Conservation (phyloP, 92 coral and sea anemone species). For the Parazoanthus atlanticus region DNA sequence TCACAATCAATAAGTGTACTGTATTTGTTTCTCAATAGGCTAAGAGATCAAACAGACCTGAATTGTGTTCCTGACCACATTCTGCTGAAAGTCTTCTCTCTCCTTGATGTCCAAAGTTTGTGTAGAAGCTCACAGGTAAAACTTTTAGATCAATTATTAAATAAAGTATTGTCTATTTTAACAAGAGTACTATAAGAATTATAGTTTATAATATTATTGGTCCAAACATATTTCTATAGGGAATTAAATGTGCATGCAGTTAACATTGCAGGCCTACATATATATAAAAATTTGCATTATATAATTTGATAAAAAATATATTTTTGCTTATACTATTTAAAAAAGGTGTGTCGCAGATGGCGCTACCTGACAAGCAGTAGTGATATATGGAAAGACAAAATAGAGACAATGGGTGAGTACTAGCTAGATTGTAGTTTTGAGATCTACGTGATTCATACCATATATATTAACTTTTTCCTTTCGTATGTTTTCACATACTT, state of each 20-base stretch:
- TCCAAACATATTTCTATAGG: too few relatives aligned
- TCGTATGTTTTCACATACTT: too few relatives aligned
- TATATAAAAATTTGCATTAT: too few relatives aligned
- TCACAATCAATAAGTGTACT: background rate
- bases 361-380: constrained; percentile 76
- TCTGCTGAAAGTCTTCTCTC: constrained; percentile 73
- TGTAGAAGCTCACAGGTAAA: constrained; percentile 90
- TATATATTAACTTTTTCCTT: too few relatives aligned
- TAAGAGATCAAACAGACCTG: constrained; percentile 83
- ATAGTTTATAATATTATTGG: too few relatives aligned
- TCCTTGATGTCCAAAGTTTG: constrained; percentile 76
- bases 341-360: constrained; percentile 91
- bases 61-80: constrained; percentile 90
- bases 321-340: background rate
- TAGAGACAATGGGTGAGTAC: constrained; percentile 73
- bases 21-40: constrained; percentile 50
- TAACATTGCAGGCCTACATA: background rate
- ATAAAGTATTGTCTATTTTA: background rate
- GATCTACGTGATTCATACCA: background rate
- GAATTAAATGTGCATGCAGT: too few relatives aligned
- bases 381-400: constrained; percentile 75
- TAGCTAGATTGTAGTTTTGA: background rate
- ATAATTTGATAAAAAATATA: background rate
- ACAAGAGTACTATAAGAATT: background rate
- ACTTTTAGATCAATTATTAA: background rate